Evolutionary conservation across 2,797 vertebrate species (phyloP), one percentile per base, ranked within the genome.

Genomic region (Luscinia luscinia): DNA sequence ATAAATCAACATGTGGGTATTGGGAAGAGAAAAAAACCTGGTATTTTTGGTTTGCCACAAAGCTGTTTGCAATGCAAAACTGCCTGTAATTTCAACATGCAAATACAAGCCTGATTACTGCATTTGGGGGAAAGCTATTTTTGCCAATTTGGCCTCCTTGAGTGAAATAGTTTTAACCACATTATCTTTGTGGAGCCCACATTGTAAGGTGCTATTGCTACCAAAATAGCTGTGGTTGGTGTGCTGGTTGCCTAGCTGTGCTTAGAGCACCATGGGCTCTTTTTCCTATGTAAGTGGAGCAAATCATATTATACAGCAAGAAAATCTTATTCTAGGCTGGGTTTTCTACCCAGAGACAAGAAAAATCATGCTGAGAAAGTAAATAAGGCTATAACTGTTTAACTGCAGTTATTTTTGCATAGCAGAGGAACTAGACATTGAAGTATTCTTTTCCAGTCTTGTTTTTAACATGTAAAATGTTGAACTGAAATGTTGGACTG

Each of bases 71-170:
- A 69, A 28, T 87, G 69, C 62, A 81, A 78, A 95, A 72, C 63
- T 59, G 66, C 48, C 94, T 95, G 62, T 87, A 84, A 89, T 96
- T 95, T 77, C 66, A 83, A 45, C 76, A 43, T 66, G 74, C 32
- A 83, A 93, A 85, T 85, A 66, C 84, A 86, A 84, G 62, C n/a
- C 66, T 75, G 57, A 84, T 78, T 78, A 22, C 74, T 92, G 73
- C 72, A 63, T 80, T 93, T 91, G 84, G 76, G 66, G 54, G 40
- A 87, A 93, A 80, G 51, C n/a, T 96, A 87, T 95, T 95, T 94
- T 73, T 78, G 87, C 66, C 55, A 52, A 2, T 75, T 63, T 92
- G 62, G 62, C 84, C 82, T 80, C 64, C 45, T 62, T 78, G 69
- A 81, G 41, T 55, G 36, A 66, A 51, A 32, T 24, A 52, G 26